phyloP scores from a whole-genome alignment of 2,888 invertebrate genomes.

The Limnephilus rhombicus region DNA sequence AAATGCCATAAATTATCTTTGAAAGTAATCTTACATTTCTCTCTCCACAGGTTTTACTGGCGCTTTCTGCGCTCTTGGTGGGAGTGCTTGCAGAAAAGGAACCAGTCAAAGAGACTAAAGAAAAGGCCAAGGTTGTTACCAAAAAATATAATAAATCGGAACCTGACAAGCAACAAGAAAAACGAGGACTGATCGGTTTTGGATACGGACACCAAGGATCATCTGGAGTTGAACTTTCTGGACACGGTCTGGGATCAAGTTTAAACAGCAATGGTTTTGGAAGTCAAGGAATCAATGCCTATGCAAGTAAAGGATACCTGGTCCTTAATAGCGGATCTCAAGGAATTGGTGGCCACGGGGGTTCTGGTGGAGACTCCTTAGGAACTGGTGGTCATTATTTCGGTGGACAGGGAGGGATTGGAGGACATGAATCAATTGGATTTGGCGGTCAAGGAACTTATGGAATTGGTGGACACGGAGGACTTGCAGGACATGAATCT shows the following conservation, averaged over 20 bases:
- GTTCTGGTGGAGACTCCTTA: neutral
- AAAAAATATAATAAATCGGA: neutral
- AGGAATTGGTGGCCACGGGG: neutral
- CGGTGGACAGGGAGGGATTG: neutral
- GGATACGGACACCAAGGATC: slow-evolving; percentile 58
- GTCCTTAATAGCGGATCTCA: neutral
- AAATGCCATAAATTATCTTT: neutral
- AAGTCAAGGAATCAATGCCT: neutral
- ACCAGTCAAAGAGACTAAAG: slow-evolving; percentile 5
- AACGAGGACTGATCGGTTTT: slow-evolving; percentile 60
- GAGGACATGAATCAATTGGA: neutral
- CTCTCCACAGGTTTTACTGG: neutral
- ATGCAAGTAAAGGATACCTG: neutral
- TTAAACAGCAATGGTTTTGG: neutral
- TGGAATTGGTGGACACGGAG: neutral
- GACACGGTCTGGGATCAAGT: slow-evolving; percentile 20
- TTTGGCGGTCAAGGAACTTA: neutral
- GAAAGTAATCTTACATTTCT: neutral
- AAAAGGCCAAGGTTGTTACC: neutral
- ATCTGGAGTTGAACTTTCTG: slow-evolving; percentile 14
- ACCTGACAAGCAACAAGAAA: slow-evolving; percentile 59
- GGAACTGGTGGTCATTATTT: neutral
- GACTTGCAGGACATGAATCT: neutral
- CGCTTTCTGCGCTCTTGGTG: slow-evolving; percentile 13
- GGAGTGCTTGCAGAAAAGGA: neutral